Evolutionary conservation across 2,888 invertebrate species (phyloP), one percentile per base, ranked within the genome.

Genomic region (Andrena marginata): DNA sequence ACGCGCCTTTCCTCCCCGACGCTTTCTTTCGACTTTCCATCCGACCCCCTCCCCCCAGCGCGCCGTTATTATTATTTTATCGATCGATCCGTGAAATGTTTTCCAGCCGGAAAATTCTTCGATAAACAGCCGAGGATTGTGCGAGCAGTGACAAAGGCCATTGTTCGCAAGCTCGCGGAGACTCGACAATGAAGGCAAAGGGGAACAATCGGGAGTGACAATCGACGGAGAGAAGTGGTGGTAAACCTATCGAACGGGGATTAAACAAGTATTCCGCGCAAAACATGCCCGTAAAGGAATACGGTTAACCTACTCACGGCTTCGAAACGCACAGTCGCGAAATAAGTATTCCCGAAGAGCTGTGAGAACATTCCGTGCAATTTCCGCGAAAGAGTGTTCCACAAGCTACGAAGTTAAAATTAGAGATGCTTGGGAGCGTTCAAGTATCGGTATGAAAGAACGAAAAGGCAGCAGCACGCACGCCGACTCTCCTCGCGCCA

Each of bases 101-200:
- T 83, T 56, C 70, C 82, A 70, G 72, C 72, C 49, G 84, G 84
- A 86, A 86, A 86, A 84, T 82, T 81, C 64, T 42, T 35, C 63
- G 59, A 63, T 56, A 82, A 70, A 69, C 68, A 51, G n/a, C 49
- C 33, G 62, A 48, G 64, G 56, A 75, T 85, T 79, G 69, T 74
- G 26, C 69, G 64, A 20, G 31, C 29, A 20, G 54, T n/a, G 85
- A 86, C 86, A 86, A 86, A 80, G 86, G 77, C 87, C 71, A 86
- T 86, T 86, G 82, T 87, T 70, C 62, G 48, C 29, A 20, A 51
- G 69, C 78, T 68, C 10, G 56, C 1, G 23, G 56, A 26, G 20
- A 23, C 56, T 56, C 65, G 70, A 86, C 82, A 86, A 86, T 73
- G 56, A 77, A 68, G 29, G 31, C 60, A 67, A 48, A 35, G 59